Conservation (phyloP, 1,140 invertebrate genomes). For the Heliconius eleuchia region DNA sequence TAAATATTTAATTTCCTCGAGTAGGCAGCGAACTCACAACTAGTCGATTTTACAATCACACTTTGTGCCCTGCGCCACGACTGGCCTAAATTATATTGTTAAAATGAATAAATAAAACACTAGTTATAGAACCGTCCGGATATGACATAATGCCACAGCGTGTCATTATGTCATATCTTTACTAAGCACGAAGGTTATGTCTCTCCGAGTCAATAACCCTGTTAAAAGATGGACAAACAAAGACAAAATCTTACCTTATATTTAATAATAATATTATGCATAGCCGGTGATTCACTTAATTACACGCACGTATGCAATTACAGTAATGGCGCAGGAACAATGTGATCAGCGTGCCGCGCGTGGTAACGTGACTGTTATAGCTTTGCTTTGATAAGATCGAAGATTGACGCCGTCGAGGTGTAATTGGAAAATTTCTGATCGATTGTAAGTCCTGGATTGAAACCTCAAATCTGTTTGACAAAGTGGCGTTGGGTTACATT, state of each 20-base stretch:
- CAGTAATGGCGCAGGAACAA: constrained; percentile 11
- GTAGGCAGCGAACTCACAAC: too few relatives aligned
- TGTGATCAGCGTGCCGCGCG: constrained; percentile 15
- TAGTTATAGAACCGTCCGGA: too few relatives aligned
- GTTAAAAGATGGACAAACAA: too few relatives aligned
- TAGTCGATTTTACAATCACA: too few relatives aligned
- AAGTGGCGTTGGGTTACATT: background rate
- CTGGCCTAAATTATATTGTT: too few relatives aligned
- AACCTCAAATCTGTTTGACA: background rate
- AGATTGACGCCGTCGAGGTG: background rate
- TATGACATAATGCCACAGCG: too few relatives aligned
- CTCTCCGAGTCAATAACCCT: too few relatives aligned
- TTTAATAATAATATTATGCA: constrained; percentile 5
- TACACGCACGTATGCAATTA: constrained; percentile 11
- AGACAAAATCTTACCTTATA: background rate
- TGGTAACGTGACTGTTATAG: background rate
- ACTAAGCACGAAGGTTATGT: too few relatives aligned
- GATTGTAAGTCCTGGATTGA: background rate
- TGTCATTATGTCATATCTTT: too few relatives aligned
- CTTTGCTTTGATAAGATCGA: constrained; percentile 10
- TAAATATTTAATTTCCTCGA: too few relatives aligned
- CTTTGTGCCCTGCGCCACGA: too few relatives aligned
- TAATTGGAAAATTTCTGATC: background rate
- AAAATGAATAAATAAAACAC: too few relatives aligned
- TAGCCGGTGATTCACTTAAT: constrained; percentile 7